Conservation (phyloP, 2,888 invertebrate genomes). For the Habroteleia sp. region DNA sequence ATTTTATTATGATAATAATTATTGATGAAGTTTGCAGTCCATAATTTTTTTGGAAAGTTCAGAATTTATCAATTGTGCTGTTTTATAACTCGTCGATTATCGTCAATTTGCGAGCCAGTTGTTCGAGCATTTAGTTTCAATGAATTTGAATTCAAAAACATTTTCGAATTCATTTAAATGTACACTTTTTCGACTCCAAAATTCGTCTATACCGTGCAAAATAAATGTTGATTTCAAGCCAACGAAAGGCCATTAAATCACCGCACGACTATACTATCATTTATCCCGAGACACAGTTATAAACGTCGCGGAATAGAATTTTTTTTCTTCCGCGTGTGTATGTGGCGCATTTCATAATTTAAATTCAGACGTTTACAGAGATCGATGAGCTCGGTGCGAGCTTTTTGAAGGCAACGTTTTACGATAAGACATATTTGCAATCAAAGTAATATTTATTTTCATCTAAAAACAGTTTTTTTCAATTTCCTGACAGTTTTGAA, state of each 20-base stretch:
- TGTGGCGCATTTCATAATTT: conserved; percentile 62
- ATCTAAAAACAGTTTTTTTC: conserved; percentile 40
- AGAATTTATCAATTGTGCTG: too few relatives aligned
- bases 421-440: conserved; percentile 62
- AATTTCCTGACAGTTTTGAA: conserved; percentile 15
- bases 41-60: too few relatives aligned
- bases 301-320: conserved; percentile 63
- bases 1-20: too few relatives aligned
- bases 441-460: conserved; percentile 59
- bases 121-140: too few relatives aligned
- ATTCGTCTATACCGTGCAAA: conserved; percentile 45
- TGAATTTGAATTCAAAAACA: too few relatives aligned
- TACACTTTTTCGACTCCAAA: conserved; percentile 16
- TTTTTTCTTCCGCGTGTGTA: conserved; percentile 39
- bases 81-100: too few relatives aligned
- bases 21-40: too few relatives aligned
- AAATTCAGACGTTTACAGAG: conserved; percentile 64
- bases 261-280: conserved; percentile 55
- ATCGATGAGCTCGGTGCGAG: conserved; percentile 61
- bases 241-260: conserved; percentile 64
- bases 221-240: conserved; percentile 60
- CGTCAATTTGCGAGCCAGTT: too few relatives aligned
- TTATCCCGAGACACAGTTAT: conserved; percentile 63
- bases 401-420: conserved; percentile 62
- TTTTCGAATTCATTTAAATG: neutral